phyloP scores from a whole-genome alignment of 2,113 vertebrate genomes.

The Zeus faber region DNA sequence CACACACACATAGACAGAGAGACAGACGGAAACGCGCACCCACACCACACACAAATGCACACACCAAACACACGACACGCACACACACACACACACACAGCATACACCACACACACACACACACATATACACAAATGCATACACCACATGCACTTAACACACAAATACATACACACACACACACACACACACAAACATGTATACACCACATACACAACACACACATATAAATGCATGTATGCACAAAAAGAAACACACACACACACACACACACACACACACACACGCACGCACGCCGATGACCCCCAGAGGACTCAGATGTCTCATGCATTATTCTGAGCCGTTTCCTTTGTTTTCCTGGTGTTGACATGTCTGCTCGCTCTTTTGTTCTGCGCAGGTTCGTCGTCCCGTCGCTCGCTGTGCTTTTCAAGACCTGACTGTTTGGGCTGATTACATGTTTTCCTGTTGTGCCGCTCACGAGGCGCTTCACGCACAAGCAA shows the following conservation, averaged over 20 bases:
- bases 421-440: too few relatives aligned
- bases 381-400: conserved; percentile 72
- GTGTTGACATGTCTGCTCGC: conserved; percentile 64
- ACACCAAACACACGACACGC: too few relatives aligned
- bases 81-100: conserved; percentile 7
- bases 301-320: conserved; percentile 62
- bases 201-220: background rate
- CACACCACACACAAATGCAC: too few relatives aligned
- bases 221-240: background rate
- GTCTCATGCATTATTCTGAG: conserved; percentile 75
- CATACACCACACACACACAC: too few relatives aligned
- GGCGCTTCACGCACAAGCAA: too few relatives aligned
- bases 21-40: background rate
- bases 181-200: background rate
- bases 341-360: conserved; percentile 65
- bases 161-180: background rate
- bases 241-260: background rate
- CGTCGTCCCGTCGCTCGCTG: too few relatives aligned
- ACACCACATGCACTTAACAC: too few relatives aligned
- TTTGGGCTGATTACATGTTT: too few relatives aligned
- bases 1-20: background rate
- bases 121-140: too few relatives aligned
- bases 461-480: too few relatives aligned
- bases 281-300: conserved; percentile 13
- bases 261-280: conserved; percentile 9